A percentile compares a stretch with the other conserved stretches of the same genome.
phyloP scores from a whole-genome alignment of 2,113 vertebrate species.

The Psammodynastes pulverulentus region DNA sequence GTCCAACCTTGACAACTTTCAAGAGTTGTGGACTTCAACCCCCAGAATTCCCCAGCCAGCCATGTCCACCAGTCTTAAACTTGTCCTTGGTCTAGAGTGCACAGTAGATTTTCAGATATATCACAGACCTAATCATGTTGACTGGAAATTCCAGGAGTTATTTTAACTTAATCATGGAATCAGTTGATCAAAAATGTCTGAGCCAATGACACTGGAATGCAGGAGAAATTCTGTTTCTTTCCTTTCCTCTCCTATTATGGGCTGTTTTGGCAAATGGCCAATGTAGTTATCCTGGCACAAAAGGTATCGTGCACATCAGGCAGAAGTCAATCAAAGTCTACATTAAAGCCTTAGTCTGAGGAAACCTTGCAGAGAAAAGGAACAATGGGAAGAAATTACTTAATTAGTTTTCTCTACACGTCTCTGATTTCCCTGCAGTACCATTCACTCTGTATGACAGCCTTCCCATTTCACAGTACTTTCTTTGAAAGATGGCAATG shows the following conservation, averaged over 20 bases:
- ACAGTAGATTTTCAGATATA: neutral
- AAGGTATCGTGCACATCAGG: neutral
- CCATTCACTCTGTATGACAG: conserved; percentile 39
- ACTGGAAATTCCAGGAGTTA: neutral
- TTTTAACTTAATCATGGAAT: neutral
- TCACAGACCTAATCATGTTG: neutral
- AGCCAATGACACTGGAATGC: neutral
- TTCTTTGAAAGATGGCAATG: conserved; percentile 40
- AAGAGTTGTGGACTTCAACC: neutral
- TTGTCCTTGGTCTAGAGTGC: neutral
- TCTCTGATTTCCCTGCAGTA: conserved; percentile 38
- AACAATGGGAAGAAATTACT: conserved; percentile 10
- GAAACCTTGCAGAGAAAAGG: conserved; percentile 20
- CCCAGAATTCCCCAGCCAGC: neutral
- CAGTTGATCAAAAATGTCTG: neutral
- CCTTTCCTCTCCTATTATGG: neutral
- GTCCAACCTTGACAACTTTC: neutral
- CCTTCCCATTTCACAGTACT: conserved; percentile 36
- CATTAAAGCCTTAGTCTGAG: conserved; percentile 24
- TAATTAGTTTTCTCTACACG: conserved; percentile 41
- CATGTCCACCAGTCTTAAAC: neutral
- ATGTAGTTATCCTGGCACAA: conserved; percentile 14
- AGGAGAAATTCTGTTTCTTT: neutral
- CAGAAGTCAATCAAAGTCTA: neutral
- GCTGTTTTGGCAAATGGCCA: conserved; percentile 9